Conservation (phyloP, 2,113 vertebrate species). For the Pseudolaguvia tuberculata region DNA sequence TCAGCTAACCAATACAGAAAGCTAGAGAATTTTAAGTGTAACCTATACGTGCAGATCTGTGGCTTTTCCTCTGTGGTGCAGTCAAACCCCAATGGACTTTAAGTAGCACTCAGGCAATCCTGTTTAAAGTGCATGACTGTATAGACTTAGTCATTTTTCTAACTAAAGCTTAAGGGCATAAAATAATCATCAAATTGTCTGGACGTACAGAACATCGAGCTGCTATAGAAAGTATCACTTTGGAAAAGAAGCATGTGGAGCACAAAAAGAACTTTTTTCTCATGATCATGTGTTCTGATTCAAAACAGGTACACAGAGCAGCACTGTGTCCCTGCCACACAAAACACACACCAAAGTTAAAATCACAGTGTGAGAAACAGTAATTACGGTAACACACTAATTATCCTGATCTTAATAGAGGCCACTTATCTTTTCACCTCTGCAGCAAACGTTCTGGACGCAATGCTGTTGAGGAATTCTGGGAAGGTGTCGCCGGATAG, state of each 20-base stretch:
- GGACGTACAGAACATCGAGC: constrained; percentile 2
- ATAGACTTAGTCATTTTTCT: constrained; percentile 2
- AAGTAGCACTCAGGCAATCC: constrained; percentile 9
- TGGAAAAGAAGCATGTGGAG: constrained; percentile 14
- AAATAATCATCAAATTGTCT: not conserved
- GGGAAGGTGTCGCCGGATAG: constrained; percentile 75
- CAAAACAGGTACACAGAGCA: constrained; percentile 51
- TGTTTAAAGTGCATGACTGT: constrained; percentile 18
- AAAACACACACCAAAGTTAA: constrained; percentile 17
- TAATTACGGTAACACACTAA: not conserved
- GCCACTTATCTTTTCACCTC: constrained; percentile 1
- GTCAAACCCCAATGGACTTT: constrained; percentile 5
- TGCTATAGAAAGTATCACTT: constrained; percentile 14
- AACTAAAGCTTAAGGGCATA: not conserved
- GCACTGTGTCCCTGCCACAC: constrained; percentile 49
- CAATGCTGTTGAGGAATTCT: constrained; percentile 81
- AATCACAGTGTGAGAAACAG: not conserved
- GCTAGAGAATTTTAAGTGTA: constrained; percentile 17
- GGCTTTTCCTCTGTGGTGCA: constrained; percentile 11
- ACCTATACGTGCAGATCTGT: constrained; percentile 23
- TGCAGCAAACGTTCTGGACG: constrained; percentile 74
- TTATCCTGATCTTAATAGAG: not conserved
- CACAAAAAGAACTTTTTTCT: constrained; percentile 53
- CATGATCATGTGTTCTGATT: constrained; percentile 10
- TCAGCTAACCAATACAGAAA: not conserved